phyloP scores from a whole-genome alignment of 2,888 invertebrate genomes.

The Acronicta leporina region DNA sequence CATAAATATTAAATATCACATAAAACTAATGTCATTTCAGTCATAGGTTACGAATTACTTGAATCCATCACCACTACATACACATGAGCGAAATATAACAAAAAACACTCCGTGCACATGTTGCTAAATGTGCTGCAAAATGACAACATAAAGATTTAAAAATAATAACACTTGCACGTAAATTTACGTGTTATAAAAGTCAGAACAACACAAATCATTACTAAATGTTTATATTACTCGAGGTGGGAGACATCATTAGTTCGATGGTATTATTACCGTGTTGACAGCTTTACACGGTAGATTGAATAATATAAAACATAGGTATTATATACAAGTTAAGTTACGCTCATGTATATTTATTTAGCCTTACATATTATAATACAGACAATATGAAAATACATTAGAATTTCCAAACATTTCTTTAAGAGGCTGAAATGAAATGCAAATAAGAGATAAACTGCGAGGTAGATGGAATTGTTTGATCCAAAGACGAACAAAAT shows the following conservation, averaged over 20 bases:
- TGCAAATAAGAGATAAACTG: constrained; percentile 69
- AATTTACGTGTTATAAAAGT: constrained; percentile 22
- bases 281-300: constrained; percentile 3
- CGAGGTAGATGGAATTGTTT: constrained; percentile 80
- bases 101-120: constrained; percentile 44
- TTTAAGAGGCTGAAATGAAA: constrained; percentile 59
- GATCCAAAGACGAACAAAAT: constrained; percentile 58
- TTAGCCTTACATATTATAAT: constrained; percentile 50
- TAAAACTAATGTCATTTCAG: constrained; percentile 87
- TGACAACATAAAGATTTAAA: constrained; percentile 44
- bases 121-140: constrained; percentile 32
- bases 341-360: constrained; percentile 66
- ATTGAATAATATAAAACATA: neutral
- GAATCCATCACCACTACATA: constrained; percentile 65
- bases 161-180: constrained; percentile 41
- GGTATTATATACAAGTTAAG: constrained; percentile 22
- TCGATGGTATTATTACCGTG: constrained; percentile 35
- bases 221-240: constrained; percentile 27
- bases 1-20: constrained; percentile 88
- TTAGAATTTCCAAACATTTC: constrained; percentile 56
- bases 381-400: constrained; percentile 52
- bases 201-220: constrained; percentile 19
- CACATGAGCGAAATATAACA: constrained; percentile 65
- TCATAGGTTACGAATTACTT: constrained; percentile 80
- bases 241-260: constrained; percentile 22